Conservation (phyloP, 1,140 invertebrate genomes). For the Amyelois transitella region DNA sequence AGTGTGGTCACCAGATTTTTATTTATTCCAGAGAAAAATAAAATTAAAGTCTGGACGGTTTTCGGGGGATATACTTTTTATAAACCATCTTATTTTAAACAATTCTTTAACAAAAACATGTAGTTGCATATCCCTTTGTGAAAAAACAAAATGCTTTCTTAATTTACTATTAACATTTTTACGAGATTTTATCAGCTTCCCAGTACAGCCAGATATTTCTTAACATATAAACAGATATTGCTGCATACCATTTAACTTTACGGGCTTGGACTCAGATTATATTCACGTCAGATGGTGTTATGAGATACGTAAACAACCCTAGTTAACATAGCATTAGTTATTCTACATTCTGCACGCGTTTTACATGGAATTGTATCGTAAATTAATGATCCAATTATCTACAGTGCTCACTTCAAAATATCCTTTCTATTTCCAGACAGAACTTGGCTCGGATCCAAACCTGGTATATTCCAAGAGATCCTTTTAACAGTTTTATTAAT, state of each 20-base stretch:
- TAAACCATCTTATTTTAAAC: no score
- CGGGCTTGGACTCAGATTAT: not conserved
- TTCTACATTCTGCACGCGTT: no score
- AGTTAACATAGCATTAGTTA: not conserved
- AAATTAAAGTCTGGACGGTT: no score
- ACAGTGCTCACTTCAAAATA: conserved; percentile 3
- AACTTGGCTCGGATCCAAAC: conserved; percentile 49
- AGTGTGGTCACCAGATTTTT: no score
- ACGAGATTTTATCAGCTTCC: not conserved
- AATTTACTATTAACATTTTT: not conserved
- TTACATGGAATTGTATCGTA: not conserved
- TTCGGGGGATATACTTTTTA: no score
- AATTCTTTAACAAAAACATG: no score
- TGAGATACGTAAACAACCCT: not conserved
- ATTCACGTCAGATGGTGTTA: not conserved
- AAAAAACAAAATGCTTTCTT: no score
- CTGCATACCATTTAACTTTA: not conserved
- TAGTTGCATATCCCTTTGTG: no score
- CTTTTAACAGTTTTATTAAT: conserved; percentile 70
- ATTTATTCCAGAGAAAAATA: no score
- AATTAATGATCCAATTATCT: not conserved
- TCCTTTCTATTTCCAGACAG: conserved; percentile 50
- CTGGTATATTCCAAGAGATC: conserved; percentile 57
- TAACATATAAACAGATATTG: not conserved
- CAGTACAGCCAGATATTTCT: not conserved